These are phyloP conservation scores for Scolanthus callimorphus DNA, from an alignment of 92 coral and sea anemone genomes.

Conservation along the genomic window DNA sequence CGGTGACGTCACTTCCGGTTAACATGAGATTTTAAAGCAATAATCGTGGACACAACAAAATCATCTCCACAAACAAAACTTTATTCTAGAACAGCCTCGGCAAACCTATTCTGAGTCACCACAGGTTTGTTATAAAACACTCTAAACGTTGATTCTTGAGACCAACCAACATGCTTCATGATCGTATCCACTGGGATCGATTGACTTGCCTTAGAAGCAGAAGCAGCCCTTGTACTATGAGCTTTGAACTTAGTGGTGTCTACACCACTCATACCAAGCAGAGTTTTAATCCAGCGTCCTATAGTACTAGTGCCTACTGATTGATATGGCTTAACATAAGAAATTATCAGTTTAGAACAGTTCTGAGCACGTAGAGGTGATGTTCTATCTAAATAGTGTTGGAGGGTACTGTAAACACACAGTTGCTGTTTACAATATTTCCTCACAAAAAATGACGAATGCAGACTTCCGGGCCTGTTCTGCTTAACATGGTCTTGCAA, in stretches of 20 bases:
- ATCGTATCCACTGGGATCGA: slow-evolving; percentile 20
- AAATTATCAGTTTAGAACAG: slow-evolving; percentile 3
- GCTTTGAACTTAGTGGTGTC: slow-evolving; percentile 17
- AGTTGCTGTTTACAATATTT: slow-evolving; percentile 15
- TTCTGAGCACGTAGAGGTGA: neutral
- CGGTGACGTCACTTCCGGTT: no score
- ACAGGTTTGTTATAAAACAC: slow-evolving; percentile 40
- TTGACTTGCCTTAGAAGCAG: slow-evolving; percentile 8
- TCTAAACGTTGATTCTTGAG: slow-evolving; percentile 18
- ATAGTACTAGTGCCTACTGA: slow-evolving; percentile 25
- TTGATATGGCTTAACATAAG: slow-evolving; percentile 23
- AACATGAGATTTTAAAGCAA: no score
- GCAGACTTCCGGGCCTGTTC: slow-evolving; percentile 22
- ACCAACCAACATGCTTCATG: slow-evolving; percentile 32
- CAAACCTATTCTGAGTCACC: slow-evolving; percentile 1
- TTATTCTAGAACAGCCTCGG: slow-evolving; percentile 34
- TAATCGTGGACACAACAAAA: slow-evolving; percentile 36
- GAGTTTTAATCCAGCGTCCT: slow-evolving; percentile 25
- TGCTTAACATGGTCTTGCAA: slow-evolving; percentile 26
- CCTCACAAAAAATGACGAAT: slow-evolving; percentile 14
- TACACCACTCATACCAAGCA: slow-evolving; percentile 20
- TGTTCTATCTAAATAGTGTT: slow-evolving; percentile 13
- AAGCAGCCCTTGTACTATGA: slow-evolving; percentile 29
- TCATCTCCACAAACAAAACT: neutral
- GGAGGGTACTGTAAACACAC: slow-evolving; percentile 8